These are phyloP conservation scores for Rhogogaster chlorosoma DNA, from an alignment of 2,888 invertebrate genomes.

Conservation along the genomic window DNA sequence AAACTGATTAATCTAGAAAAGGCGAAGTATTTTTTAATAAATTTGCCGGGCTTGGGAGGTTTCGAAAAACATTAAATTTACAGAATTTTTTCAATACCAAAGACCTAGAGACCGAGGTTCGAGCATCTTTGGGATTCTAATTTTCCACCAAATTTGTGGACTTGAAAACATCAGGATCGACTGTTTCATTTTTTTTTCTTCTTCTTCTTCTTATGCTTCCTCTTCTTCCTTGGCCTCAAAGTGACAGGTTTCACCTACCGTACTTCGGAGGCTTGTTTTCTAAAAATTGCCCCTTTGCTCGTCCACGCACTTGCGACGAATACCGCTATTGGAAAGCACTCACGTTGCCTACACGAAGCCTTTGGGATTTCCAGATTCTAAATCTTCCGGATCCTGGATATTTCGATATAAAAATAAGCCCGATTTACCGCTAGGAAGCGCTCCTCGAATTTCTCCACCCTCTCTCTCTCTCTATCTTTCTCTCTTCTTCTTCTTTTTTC, in stretches of 20 bases:
- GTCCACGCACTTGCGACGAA: constrained; percentile 17
- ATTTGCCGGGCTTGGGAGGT: not conserved
- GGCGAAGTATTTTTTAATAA: not conserved
- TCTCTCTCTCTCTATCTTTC: not conserved
- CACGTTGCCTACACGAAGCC: constrained; percentile 17
- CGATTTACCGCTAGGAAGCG: constrained; percentile 8
- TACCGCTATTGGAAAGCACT: constrained; percentile 34
- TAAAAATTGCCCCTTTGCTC: not conserved
- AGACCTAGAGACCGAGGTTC: not conserved
- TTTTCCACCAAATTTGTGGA: not conserved
- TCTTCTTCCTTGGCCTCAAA: not conserved
- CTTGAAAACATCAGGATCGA: not conserved
- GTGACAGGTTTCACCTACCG: not conserved
- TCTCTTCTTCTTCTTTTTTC: not conserved
- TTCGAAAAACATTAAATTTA: not conserved
- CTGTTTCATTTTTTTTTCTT: not conserved
- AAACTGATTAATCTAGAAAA: not conserved
- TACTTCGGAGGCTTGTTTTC: not conserved
- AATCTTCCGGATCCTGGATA: constrained; percentile 30
- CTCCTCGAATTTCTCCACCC: not conserved
- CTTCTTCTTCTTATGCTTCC: not conserved
- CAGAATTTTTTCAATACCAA: not conserved
- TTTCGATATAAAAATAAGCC: constrained; percentile 14
- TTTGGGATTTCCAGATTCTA: constrained; percentile 35
- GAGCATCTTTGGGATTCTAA: not conserved